Base-by-base conservation (phyloP, 2,888 invertebrate species). In the Cryptocheilus praepositus region DNA sequence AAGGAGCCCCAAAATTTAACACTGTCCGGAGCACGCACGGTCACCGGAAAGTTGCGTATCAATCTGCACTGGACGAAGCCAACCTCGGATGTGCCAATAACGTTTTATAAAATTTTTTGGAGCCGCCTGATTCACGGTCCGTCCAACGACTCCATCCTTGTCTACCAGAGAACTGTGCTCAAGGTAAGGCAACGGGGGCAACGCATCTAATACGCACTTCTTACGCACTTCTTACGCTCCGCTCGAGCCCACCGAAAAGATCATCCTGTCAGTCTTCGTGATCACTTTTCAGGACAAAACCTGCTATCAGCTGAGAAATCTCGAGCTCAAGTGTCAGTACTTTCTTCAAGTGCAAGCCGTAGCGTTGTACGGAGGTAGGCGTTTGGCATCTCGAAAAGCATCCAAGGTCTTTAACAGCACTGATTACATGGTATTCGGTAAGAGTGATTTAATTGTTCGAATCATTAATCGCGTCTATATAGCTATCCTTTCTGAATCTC, bases 261-360 rank as follows among this genome's bases (percentile, higher is more conserved):
- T 25, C 25, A 25, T 5, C 25, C 25, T 2, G 25, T 3, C 3
- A 25, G 2, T 3, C 2, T 3, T 7, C 1, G 36, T 4, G 36
- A 36, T 36, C 49, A 55, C 36, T 11, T 51, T 25, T 13, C 87
- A 93, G 92, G 92, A 93, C 77, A 92, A 92, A 80, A 92, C 91
- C 61, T 91, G 90, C 76, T 92, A 92, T 73, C 91, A 93, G 78
- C 91, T 95, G 78, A 92, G 91, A 79, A 92, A 93, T 80, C 88
- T 95, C 58, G 91, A 92, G 77, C 91, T 92, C 5, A 92, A 93
- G 82, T 94, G 94, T 0, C 91, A 93, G 88, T 95, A 95, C 85
- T 95, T 94, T 81, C 90, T 95, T 49, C 95, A 95, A 92, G 93
- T 95, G 4, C 94, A 95, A 89, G 94, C 94, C 4, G 91, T 94